Percentiles rank a stretch among this genome's conserved stretches.
These are phyloP conservation scores for Aepyceros melampus DNA, from an alignment of 2,113 vertebrate genomes.

Conservation along the genomic window DNA sequence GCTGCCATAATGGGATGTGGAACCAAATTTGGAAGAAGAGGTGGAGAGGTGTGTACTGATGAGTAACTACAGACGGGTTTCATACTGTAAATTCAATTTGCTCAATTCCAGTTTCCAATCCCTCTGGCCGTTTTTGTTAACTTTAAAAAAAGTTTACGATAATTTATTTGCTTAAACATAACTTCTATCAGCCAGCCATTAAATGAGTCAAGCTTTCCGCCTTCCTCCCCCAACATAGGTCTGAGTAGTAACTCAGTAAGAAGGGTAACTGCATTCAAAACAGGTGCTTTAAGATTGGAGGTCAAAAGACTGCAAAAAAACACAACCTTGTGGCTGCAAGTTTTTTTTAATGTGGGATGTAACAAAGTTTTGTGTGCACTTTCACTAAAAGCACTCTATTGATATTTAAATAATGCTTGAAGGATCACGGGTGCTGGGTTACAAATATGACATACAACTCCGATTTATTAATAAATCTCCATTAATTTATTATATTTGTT, in stretches of 20 bases:
- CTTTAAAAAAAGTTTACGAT: neutral
- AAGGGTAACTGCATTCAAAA: neutral
- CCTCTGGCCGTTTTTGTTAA: neutral
- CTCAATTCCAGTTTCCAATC: neutral
- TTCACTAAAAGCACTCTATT: neutral
- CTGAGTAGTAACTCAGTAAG: neutral
- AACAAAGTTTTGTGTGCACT: neutral
- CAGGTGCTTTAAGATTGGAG: neutral
- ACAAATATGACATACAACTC: neutral
- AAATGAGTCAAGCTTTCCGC: neutral
- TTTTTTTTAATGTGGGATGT: neutral
- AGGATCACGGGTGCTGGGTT: neutral
- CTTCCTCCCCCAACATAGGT: neutral
- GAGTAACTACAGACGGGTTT: neutral
- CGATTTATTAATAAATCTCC: neutral
- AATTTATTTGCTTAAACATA: neutral
- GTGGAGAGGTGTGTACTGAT: neutral
- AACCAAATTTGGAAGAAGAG: constrained; percentile 8
- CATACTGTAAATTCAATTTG: neutral
- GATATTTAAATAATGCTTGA: neutral
- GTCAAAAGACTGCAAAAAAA: neutral
- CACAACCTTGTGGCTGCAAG: neutral
- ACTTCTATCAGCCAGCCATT: neutral
- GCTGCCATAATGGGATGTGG: neutral
- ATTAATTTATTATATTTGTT: neutral